Conservation (phyloP, 2,113 vertebrate species). For the Synodontis membranacea region DNA sequence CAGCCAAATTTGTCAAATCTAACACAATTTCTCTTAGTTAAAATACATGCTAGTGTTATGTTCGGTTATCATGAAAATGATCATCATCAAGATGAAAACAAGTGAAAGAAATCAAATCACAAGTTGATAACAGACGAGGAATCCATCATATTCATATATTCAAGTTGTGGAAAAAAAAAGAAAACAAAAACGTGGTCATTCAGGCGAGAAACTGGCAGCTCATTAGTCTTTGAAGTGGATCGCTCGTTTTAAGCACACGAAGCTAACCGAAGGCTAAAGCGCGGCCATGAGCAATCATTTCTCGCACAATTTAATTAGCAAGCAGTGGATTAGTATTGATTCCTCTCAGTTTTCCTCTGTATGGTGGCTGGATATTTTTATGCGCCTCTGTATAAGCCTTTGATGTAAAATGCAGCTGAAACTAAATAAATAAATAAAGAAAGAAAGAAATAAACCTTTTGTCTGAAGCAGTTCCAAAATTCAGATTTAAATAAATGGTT, state of each 20-base stretch:
- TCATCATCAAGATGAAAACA: too few relatives aligned
- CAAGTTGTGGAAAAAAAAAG: background rate
- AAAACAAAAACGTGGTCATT: background rate
- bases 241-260: background rate
- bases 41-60: too few relatives aligned
- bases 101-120: background rate
- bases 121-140: background rate
- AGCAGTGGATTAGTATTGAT: constrained; percentile 28
- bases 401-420: background rate
- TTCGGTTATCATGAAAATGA: too few relatives aligned
- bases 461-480: background rate
- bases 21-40: background rate
- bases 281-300: constrained; percentile 22
- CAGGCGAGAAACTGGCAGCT: constrained; percentile 23
- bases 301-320: constrained; percentile 27
- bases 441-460: background rate
- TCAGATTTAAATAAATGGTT: background rate
- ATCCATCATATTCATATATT: constrained; percentile 12
- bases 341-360: background rate
- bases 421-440: background rate
- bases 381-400: background rate
- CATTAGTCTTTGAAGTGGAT: constrained; percentile 16
- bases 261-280: constrained; percentile 20
- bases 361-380: background rate
- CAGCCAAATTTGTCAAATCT: background rate